Evolutionary conservation across 2,888 invertebrate genomes (phyloP).

Genomic region (Dolichopus griseipennis): DNA sequence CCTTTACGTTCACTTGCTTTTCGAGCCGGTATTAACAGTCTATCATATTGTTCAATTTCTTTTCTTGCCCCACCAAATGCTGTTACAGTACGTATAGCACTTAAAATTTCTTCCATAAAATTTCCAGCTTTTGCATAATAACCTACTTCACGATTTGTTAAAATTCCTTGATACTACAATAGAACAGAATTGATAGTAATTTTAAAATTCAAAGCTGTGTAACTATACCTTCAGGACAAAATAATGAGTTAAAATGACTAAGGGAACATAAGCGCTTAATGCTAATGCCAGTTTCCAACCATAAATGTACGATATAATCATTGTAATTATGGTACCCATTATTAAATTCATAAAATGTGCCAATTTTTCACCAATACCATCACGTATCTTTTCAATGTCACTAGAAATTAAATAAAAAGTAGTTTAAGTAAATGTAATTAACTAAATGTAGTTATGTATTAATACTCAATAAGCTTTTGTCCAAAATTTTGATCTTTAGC

Average conservation of each 20-base stretch:
- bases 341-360: constrained; percentile 59
- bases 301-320: constrained; percentile 64
- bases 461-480: constrained; percentile 62
- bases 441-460: not conserved
- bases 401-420: constrained; percentile 40
- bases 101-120: constrained; percentile 67
- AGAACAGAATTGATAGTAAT: not conserved
- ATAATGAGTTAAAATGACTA: constrained; percentile 65
- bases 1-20: constrained; percentile 57
- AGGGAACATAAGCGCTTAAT: constrained; percentile 67
- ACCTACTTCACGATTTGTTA: constrained; percentile 56
- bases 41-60: constrained; percentile 55
- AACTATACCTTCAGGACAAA: constrained; percentile 62
- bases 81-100: constrained; percentile 64
- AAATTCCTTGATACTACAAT: constrained; percentile 54
- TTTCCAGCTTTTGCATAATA: constrained; percentile 70
- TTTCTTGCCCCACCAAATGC: constrained; percentile 71
- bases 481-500: constrained; percentile 64
- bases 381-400: constrained; percentile 69
- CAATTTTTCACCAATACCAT: constrained; percentile 78
- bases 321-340: constrained; percentile 46
- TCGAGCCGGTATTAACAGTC: constrained; percentile 53
- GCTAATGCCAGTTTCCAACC: constrained; percentile 83
- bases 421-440: too few relatives aligned
- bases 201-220: not conserved